These are phyloP conservation scores for Physella acuta DNA, from an alignment of 1,140 invertebrate genomes.

Conservation along the genomic window DNA sequence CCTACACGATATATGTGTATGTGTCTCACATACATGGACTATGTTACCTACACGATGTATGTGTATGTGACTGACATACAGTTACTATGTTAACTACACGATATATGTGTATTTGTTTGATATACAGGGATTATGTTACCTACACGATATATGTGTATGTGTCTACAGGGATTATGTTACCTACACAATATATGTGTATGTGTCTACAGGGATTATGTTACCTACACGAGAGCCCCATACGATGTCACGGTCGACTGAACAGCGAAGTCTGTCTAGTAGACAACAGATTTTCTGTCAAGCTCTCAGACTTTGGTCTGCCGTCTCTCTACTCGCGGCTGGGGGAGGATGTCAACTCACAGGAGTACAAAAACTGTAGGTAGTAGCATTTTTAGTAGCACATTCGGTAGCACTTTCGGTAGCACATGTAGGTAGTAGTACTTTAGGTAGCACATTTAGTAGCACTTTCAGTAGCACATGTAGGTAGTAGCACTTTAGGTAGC, in stretches of 20 bases:
- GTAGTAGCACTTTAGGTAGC: too few species aligned
- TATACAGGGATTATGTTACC: conserved; percentile 4
- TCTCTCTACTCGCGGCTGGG: conserved; percentile 8
- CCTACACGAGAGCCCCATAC: conserved; percentile 77
- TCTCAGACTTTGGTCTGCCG: conserved; percentile 88
- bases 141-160: conserved; percentile 10
- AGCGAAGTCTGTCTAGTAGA: conserved; percentile 89
- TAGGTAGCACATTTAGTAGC: too few species aligned
- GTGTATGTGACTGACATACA: neutral
- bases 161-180: conserved; percentile 68
- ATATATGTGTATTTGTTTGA: neutral
- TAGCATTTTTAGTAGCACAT: neutral
- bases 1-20: neutral
- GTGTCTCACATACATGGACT: neutral
- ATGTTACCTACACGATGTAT: neutral
- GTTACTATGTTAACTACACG: conserved; percentile 19
- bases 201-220: conserved; percentile 82
- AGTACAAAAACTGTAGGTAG: conserved; percentile 25
- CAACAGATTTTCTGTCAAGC: conserved; percentile 88
- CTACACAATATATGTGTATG: conserved; percentile 68
- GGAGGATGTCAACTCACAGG: conserved; percentile 10
- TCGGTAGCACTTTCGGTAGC: too few species aligned
- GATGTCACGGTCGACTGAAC: conserved; percentile 91
- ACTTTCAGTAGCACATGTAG: too few species aligned
- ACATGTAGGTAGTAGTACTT: too few species aligned